Base-by-base conservation (phyloP, 2,888 invertebrate species). In the Scaptomyza flava region DNA sequence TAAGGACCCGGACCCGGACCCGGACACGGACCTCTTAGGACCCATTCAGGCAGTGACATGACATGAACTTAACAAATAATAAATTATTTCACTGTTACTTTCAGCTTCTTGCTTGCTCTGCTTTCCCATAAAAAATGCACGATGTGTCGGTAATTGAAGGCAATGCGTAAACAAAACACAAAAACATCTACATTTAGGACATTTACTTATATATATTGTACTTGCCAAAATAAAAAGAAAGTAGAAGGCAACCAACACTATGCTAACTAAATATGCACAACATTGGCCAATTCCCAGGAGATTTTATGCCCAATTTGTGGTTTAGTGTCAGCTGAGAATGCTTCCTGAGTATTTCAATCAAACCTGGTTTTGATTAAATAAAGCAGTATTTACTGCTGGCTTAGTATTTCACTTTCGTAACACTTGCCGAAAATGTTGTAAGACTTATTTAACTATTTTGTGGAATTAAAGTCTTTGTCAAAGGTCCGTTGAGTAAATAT, bases 111-210 rank as follows among this genome's bases (percentile, higher is more conserved):
- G 11, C 9, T 6, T 20, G 27, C 31, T 23, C 23, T 45, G 34
- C 34, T 41, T 34, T 23, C 77, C 79, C 84, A 81, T 84, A 63
- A 68, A 81, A 54, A 75, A 82, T 85, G 81, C 86, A 80, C 59
- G 61, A 60, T 53, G 83, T 72, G 83, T 79, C 57, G 69, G 71
- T 74, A 85, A 85, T 82, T 86, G 83, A 80, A 77, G 71, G 62
- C 78, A 74, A 82, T 83, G 76, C 52, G 51, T 61, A 70, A 79
- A 77, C 77, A 74, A 77, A 82, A 74, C 67, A 75, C 77, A 74
- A 77, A 77, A 82, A 74, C 67, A 68, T 81, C 81, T 68, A 53
- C 68, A 56, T 72, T 71, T 66, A 17, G 57, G 27, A 43, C 64
- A 67, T 53, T 27, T 4, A 4, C 3, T 23, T 4, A 4, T 52